These are phyloP conservation scores for Brachypalpus laphriformis DNA, from an alignment of 2,888 invertebrate species.

Conservation along the genomic window DNA sequence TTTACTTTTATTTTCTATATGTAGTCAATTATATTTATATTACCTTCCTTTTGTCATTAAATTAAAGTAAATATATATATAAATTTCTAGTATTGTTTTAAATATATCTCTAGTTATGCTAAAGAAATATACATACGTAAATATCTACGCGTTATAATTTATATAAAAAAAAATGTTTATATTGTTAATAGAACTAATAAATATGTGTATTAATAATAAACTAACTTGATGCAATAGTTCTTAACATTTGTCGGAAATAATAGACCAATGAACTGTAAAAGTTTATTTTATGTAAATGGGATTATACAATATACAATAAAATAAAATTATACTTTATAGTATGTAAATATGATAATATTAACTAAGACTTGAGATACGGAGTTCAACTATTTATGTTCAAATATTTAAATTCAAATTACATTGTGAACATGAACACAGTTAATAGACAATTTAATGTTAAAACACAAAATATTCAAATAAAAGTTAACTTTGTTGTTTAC, in stretches of 20 bases:
- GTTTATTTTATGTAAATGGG: conserved; percentile 2
- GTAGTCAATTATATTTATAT: conserved; percentile 1
- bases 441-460: conserved; percentile 35
- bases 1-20: background rate
- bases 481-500: conserved; percentile 16
- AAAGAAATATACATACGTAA: conserved; percentile 27
- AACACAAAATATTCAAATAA: conserved; percentile 29
- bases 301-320: background rate
- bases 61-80: conserved; percentile 21
- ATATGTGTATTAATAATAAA: background rate
- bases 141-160: conserved; percentile 12
- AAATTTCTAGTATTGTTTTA: background rate
- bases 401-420: conserved; percentile 15
- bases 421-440: conserved; percentile 18
- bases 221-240: background rate
- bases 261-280: conserved; percentile 10
- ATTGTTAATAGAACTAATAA: background rate
- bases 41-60: background rate
- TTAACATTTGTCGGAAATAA: conserved; percentile 6
- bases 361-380: conserved; percentile 8
- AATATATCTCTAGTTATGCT: background rate
- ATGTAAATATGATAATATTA: conserved; percentile 29
- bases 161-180: conserved; percentile 12
- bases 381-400: conserved; percentile 30
- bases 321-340: background rate